Conservation (phyloP, 53 echinoderm and acorn worm species). For the Paracentrotus lividus region DNA sequence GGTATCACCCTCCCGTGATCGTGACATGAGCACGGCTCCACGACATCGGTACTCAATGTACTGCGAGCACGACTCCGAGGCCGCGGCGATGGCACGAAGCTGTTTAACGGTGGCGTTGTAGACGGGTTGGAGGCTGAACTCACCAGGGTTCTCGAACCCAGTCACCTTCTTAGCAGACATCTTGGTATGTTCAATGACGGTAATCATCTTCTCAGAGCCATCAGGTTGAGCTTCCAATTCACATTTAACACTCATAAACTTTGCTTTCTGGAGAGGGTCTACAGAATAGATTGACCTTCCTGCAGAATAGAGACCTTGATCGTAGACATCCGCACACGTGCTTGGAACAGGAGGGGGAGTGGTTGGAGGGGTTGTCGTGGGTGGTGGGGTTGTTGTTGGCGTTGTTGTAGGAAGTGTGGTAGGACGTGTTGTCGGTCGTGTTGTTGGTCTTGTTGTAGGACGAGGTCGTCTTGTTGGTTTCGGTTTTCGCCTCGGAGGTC, state of each 20-base stretch:
- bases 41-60: constrained; percentile 69
- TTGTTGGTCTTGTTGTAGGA: constrained; percentile 33
- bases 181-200: constrained; percentile 49
- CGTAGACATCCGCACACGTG: constrained; percentile 50
- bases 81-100: constrained; percentile 53
- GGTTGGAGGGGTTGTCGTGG: constrained; percentile 45
- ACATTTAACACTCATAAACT: constrained; percentile 44
- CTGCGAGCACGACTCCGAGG: constrained; percentile 60
- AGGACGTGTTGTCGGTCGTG: constrained; percentile 12
- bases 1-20: not conserved
- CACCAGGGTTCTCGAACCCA: constrained; percentile 63
- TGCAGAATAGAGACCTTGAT: constrained; percentile 11
- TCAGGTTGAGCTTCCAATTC: not conserved
- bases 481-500: not conserved
- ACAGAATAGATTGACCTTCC: constrained; percentile 17
- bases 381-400: not conserved
- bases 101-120: constrained; percentile 58
- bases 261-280: constrained; percentile 34
- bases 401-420: constrained; percentile 13
- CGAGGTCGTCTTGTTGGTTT: constrained; percentile 37
- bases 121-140: constrained; percentile 44
- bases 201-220: constrained; percentile 20
- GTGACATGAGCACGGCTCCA: constrained; percentile 36
- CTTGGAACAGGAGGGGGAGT: constrained; percentile 25
- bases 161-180: constrained; percentile 50